Conservation (phyloP, 2,113 vertebrate genomes). For the Micromys minutus region DNA sequence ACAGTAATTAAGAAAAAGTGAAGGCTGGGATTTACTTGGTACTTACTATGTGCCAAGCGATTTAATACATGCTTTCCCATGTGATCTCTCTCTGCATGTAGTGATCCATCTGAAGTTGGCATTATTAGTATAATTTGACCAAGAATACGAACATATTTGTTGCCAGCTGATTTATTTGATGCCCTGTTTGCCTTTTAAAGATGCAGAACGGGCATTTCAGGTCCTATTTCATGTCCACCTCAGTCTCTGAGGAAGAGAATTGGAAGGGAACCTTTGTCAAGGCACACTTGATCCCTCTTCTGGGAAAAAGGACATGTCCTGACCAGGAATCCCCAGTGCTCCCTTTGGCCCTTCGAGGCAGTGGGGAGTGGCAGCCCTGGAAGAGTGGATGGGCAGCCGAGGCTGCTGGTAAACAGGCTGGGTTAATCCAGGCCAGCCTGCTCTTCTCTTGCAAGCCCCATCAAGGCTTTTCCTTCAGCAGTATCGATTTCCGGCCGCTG, state of each 20-base stretch:
- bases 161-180: not conserved
- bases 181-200: not conserved
- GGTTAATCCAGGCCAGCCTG: conserved; percentile 70
- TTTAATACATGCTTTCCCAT: conserved; percentile 1
- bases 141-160: not conserved
- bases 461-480: conserved; percentile 73
- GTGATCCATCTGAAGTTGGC: not conserved
- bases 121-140: conserved; percentile 24
- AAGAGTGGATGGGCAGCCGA: conserved; percentile 72
- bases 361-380: conserved; percentile 54
- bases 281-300: conserved; percentile 74
- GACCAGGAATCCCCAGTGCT: conserved; percentile 47
- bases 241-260: conserved; percentile 17
- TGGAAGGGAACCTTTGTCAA: conserved; percentile 43
- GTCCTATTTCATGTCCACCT: not conserved
- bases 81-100: not conserved
- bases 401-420: conserved; percentile 36
- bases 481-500: conserved; percentile 72
- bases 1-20: not conserved
- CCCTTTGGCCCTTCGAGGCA: conserved; percentile 28
- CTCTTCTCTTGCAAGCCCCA: conserved; percentile 37
- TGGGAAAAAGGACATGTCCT: conserved; percentile 60
- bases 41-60: not conserved
- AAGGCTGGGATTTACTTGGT: not conserved
- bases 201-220: not conserved